Evolutionary conservation across 1,140 invertebrate species (phyloP).

Genomic region (Plodia interpunctella): DNA sequence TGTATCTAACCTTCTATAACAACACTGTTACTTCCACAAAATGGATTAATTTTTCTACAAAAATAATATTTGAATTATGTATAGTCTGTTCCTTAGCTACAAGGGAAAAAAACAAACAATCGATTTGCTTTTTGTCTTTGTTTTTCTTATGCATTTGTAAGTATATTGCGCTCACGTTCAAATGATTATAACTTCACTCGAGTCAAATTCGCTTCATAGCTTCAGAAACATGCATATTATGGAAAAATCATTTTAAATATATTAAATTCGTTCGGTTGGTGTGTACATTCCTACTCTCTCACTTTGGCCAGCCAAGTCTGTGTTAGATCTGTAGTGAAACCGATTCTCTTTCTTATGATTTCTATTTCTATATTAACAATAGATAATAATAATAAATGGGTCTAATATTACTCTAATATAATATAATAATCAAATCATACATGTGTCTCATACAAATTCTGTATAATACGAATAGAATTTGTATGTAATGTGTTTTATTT

Average conservation of each 20-base stretch:
- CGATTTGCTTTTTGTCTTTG: no score
- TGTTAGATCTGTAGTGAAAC: constrained; percentile 47
- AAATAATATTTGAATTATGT: no score
- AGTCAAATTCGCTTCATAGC: no score
- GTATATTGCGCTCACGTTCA: no score
- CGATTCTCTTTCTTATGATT: constrained; percentile 41
- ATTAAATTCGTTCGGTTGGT: constrained; percentile 18
- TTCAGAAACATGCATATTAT: no score
- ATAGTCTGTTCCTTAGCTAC: no score
- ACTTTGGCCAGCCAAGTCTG: constrained; percentile 41
- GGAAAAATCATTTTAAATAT: no score
- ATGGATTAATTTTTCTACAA: no score
- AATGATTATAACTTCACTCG: no score
- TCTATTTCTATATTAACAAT: constrained; percentile 10
- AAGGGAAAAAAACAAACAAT: no score
- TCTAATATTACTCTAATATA: constrained; percentile 4
- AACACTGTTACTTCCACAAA: no score
- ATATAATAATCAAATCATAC: constrained; percentile 6
- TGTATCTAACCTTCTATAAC: no score
- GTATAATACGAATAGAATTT: neutral
- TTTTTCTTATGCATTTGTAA: neutral
- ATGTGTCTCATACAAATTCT: constrained; percentile 7
- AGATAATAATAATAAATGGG: constrained; percentile 1
- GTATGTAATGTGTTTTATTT: constrained; percentile 7
- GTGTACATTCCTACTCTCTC: constrained; percentile 22